phyloP scores from a whole-genome alignment of 2,797 vertebrate genomes.

The Acrocephalus scirpaceus region DNA sequence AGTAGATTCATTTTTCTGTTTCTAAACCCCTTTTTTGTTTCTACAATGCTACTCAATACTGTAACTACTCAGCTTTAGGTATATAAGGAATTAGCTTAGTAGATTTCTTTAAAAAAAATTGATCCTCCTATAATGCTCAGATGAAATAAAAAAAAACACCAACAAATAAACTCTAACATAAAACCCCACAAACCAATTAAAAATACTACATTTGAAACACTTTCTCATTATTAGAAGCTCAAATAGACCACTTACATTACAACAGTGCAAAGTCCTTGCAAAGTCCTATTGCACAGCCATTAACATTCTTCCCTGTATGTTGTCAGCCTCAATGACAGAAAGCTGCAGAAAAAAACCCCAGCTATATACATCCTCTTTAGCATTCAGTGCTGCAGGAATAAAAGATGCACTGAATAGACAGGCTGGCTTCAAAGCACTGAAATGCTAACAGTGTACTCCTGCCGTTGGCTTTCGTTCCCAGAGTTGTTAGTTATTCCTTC shows the following conservation, averaged over 20 bases:
- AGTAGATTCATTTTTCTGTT: neutral
- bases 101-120: rapidly evolving
- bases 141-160: neutral
- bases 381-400: neutral
- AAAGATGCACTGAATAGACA: neutral
- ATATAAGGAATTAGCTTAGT: neutral
- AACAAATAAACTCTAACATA: neutral
- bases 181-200: rapidly evolving
- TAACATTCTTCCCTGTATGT: neutral
- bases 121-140: neutral
- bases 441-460: constrained; percentile 23
- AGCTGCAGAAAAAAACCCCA: neutral
- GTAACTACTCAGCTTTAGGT: neutral
- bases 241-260: neutral
- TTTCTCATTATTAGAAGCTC: neutral
- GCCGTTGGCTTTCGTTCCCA: neutral
- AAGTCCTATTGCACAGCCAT: neutral
- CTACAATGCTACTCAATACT: neutral
- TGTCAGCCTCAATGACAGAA: neutral
- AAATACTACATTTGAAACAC: neutral
- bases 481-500: constrained; percentile 57
- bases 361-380: neutral
- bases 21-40: neutral
- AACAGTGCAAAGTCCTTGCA: neutral
- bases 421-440: constrained; percentile 33